Evolutionary conservation across 2,888 invertebrate species (phyloP), one percentile per base, ranked within the genome.

Genomic region (Hirtodrosophila histrioides): DNA sequence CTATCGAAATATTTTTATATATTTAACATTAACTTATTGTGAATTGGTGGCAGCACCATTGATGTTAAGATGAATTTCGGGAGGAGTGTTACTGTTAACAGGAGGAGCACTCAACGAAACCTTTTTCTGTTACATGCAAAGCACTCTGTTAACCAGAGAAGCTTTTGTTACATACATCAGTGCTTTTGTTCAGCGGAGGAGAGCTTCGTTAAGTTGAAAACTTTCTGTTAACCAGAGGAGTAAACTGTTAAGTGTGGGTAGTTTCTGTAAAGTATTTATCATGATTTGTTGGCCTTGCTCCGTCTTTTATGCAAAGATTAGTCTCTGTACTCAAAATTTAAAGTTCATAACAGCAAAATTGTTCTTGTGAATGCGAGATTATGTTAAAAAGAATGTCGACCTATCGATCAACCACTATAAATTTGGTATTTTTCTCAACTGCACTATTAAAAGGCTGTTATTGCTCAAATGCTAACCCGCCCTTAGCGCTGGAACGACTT

Each of bases 151-250:
- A 27, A 27, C 0, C 4, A n/a, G 2, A 4, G 4, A 9, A 31
- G n/a, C 6, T 27, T 27, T 27, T 17, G 17, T 2, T 2, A 17
- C 17, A 17, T 17, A 17, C 17, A 17, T 17, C 17, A 17, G 17
- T 17, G 17, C 17, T 17, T 17, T 17, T 17, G 17, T 17, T 17
- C 2, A 17, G 17, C 17, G 17, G 17, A 17, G 17, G 1, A 17
- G 17, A 1, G 17, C 17, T 17, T 17, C 17, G 17, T 2, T 17
- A 27, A 4, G 27, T 6, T 27, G 2, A 5, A 27, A 27, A 6
- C 27, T 27, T 11, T 17, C 8, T 33, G 39, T 43, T 35, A 53
- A n/a, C 17, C 3, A 11, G 68, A 35, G 69, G 48, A 65, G 68
- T 35, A 35, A 6, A 10, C 9, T n/a, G 33, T 23, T n/a, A 2